Conservation (phyloP, 64 coral and sea anemone species). For the Acropora tenuis region DNA sequence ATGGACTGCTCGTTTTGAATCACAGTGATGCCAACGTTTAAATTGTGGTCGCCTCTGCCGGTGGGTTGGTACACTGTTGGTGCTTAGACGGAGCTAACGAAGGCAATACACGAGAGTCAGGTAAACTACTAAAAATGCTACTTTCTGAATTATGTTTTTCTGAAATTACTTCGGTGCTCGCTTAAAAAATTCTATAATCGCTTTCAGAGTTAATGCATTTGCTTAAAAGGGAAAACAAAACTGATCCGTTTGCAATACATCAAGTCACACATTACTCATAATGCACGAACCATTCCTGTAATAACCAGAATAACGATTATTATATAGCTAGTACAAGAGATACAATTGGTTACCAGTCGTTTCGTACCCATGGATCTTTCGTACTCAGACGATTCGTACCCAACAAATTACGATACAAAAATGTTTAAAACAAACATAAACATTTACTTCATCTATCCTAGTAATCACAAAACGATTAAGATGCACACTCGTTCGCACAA, state of each 20-base stretch:
- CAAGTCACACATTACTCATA: neutral
- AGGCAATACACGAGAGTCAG: neutral
- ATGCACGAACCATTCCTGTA: neutral
- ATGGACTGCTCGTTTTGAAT: neutral
- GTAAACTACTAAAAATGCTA: neutral
- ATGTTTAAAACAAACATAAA: too few relatives aligned
- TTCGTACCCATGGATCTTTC: too few relatives aligned
- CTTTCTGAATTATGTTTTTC: neutral
- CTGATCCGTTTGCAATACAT: neutral
- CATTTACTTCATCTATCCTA: too few relatives aligned
- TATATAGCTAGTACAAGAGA: neutral
- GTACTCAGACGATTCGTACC: too few relatives aligned
- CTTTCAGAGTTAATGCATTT: neutral
- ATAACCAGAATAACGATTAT: neutral
- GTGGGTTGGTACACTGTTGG: neutral
- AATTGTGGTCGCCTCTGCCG: neutral
- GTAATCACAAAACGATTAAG: too few relatives aligned
- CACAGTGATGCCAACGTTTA: neutral
- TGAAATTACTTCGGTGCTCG: neutral
- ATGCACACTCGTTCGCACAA: too few relatives aligned
- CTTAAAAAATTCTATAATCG: neutral
- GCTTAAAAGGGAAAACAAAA: neutral
- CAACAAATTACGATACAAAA: too few relatives aligned
- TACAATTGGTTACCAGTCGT: neutral
- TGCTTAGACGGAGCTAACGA: neutral